Base-by-base conservation (phyloP, 2,113 vertebrate genomes). In the Pluvianellus socialis region DNA sequence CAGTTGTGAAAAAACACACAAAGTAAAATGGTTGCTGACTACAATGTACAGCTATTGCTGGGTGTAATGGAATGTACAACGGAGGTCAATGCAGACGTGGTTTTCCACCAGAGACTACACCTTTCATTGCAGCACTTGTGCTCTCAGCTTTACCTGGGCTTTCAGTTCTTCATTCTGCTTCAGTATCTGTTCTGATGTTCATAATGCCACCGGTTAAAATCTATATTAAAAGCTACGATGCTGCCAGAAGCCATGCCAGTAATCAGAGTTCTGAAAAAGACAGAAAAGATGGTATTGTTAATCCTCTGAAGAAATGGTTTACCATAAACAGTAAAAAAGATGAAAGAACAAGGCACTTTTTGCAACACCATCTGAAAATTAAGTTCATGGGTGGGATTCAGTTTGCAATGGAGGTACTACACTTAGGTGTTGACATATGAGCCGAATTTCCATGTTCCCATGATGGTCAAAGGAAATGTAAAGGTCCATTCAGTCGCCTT, bases 201-300 rank as follows among this genome's bases (percentile, higher is more conserved):
- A 91, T 99, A 99, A 97, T 99, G 99, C 99, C 99, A 99, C 89
- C 99, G 98, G 97, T 99, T 99, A 98, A 99, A 99, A 98, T 99
- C 99, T 94, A 99, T 99, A 98, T 99, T 99, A 97, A 99, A 99
- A 94, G 99, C 99, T 98, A 99, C 99, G 17, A 99, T 99, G 97
- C 99, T 99, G 92, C 99, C 99, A 76, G 99, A 99, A 70, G 99
- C 99, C 99, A 99, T 99, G 97, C 99, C 99, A 6, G 99, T 99
- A 97, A 99, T 99, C 97, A 99, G 98, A 75, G 99, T 99, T 98
- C 99, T 99, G 97, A 44, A 98, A 97, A 89, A 97, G 76, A 75
- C 10, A 94, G 61, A 61, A 95, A 75, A 82, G 12, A 59, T 3
- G 8, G 17, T 47, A 17, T 33, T 65, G 24, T 79, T 81, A 91